These are phyloP conservation scores for Caenorhabditis becei DNA, from an alignment of 2,888 invertebrate genomes.

Conservation along the genomic window DNA sequence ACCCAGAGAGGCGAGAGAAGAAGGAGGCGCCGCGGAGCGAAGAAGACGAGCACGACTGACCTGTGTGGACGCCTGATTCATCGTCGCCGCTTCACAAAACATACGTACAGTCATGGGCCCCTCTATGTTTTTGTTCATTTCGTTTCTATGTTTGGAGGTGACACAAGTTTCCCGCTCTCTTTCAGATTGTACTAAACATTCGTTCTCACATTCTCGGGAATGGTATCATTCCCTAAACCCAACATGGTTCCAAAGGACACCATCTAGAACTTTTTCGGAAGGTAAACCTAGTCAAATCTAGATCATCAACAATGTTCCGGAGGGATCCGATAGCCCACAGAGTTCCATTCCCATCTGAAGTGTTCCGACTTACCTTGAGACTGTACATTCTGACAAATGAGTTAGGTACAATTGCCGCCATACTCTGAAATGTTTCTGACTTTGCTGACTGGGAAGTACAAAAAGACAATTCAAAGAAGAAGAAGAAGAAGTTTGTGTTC, in stretches of 20 bases:
- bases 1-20: background rate
- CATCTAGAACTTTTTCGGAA: too few species aligned
- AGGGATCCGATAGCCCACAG: too few species aligned
- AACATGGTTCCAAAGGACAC: too few species aligned
- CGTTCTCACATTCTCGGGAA: too few species aligned
- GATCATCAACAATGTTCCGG: too few species aligned
- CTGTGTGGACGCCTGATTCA: conserved; percentile 46
- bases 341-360: too few species aligned
- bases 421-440: conserved; percentile 6
- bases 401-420: conserved; percentile 56
- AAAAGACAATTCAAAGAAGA: background rate
- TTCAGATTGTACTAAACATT: conserved; percentile 50
- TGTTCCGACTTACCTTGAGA: conserved; percentile 40
- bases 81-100: conserved; percentile 32
- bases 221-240: too few species aligned
- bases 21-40: background rate
- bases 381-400: conserved; percentile 53
- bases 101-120: conserved; percentile 47
- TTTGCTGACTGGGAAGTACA: background rate
- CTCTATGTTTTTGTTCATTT: conserved; percentile 28
- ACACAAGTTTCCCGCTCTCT: background rate
- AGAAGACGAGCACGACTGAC: conserved; percentile 23
- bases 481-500: conserved; percentile 26
- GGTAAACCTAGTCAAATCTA: too few species aligned
- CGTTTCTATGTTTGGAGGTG: conserved; percentile 1